A percentile compares a stretch with the other conserved stretches of the same genome.
Conservation (phyloP, 1,140 invertebrate genomes). For the Laupala kohalensis region DNA sequence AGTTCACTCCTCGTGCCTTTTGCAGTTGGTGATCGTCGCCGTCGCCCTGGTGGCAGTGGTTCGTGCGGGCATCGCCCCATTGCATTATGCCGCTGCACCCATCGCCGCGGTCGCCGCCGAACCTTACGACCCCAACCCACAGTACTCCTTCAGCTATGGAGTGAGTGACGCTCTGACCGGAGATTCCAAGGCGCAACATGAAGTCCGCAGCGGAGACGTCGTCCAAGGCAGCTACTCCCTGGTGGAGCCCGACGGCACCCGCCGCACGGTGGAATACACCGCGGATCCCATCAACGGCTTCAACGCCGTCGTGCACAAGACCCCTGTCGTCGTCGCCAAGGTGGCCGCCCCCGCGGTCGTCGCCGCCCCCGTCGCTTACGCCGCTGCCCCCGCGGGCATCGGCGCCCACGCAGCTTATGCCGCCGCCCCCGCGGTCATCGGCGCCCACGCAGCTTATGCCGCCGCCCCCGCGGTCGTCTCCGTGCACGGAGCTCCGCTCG, state of each 20-base stretch:
- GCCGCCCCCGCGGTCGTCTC: not conserved
- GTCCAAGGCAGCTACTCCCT: constrained; percentile 40
- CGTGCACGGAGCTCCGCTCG: not conserved
- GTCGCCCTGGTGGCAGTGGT: constrained; percentile 12
- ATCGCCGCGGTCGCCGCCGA: constrained; percentile 16
- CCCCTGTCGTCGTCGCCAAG: constrained; percentile 30
- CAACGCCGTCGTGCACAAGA: constrained; percentile 42
- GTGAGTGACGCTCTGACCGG: constrained; percentile 38
- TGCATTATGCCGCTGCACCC: constrained; percentile 4
- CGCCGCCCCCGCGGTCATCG: too few relatives aligned
- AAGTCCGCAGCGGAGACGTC: constrained; percentile 36
- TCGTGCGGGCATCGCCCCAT: constrained; percentile 5
- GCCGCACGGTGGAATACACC: constrained; percentile 39
- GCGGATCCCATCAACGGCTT: constrained; percentile 37
- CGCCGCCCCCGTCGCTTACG: constrained; percentile 2
- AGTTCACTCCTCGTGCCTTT: not conserved
- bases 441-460: too few relatives aligned
- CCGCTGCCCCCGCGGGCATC: not conserved
- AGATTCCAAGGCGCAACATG: constrained; percentile 37
- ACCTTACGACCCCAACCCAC: constrained; percentile 25
- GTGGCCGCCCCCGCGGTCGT: constrained; percentile 1
- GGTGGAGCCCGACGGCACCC: constrained; percentile 40
- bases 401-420: too few relatives aligned
- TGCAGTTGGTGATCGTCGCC: constrained; percentile 13
- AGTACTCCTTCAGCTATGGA: constrained; percentile 39